Evolutionary conservation across 2,797 vertebrate species (phyloP), one percentile per base, ranked within the genome.

Genomic region (Peromyscus attwateri): DNA sequence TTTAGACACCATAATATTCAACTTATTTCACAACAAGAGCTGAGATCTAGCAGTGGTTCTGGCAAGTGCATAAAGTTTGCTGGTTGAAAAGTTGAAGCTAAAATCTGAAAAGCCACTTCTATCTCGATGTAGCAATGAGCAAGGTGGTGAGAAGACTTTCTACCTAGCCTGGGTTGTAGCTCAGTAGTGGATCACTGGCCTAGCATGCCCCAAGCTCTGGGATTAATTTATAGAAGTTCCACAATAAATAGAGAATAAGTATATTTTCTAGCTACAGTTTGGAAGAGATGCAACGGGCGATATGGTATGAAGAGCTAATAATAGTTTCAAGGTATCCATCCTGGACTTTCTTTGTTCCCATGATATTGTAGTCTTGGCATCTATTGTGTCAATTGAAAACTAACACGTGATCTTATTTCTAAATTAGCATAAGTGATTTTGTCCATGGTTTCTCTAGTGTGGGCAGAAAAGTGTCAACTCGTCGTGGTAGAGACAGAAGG

Each of bases 341-440:
- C 13, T 66, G n/a, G 29, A 23, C 6, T 71, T 82, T 60, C 7
- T 31, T 80, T 46, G 73, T 14, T 37, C n/a, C 17, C 34, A 87
- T 40, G 27, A 62, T 93, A 68, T 23, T 13, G 75, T 6, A 19
- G 8, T 95, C 19, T 96, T 60, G 55, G 21, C 0, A 14, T 29
- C 60, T 62, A 55, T 80, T 87, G n/a, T 37, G 37, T 82, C 82
- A 21, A 75, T 92, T 57, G 60, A 87, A 94, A 87, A 75, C 2
- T 62, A 5, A 40, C 16, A n/a, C 34, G n/a, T 31, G 16, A 25
- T 62, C 37, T 79, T 49, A 77, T 71, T 87, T 40, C 82, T 31
- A 37, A 76, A 90, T 57, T 34, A 80, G 76, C 49, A 14, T 46
- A 49, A 66, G 6, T 83, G 46, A 80, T 91, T 91, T 93, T 95